Evolutionary conservation across 2,113 vertebrate genomes (phyloP), one percentile per base, ranked within the genome.

Genomic region (Podilymbus podiceps): DNA sequence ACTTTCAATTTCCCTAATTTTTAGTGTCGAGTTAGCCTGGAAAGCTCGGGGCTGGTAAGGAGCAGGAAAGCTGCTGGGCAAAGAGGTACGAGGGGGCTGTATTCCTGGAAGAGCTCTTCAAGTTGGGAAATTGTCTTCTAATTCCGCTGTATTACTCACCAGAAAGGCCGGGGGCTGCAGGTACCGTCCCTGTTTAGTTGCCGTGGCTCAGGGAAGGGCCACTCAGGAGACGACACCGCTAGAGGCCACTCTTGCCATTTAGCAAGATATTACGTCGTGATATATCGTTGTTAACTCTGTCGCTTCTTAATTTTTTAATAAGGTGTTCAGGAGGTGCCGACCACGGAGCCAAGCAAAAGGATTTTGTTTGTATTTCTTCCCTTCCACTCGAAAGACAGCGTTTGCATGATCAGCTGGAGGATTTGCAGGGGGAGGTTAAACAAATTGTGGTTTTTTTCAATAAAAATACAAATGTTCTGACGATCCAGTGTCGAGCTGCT

Each of bases 181-280:
- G 3, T 4, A 5, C 6, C 0, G 2, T 2, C 22, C 5, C 33
- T 2, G 3, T 9, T 30, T 2, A 1, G 2, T 18, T 2, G 46
- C 28, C 6, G 24, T 28, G 3, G 38, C 19, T 3, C 9, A 11
- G 38, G 52, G 59, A 60, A 82, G 53, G 35, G 6, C 2, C 40
- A 0, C 23, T 15, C 30, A 38, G 42, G 42, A 12, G 14, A 42
- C 42, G 16, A 1, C 23, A 38, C 96, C 96, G 35, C 95, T 78
- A 90, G 97, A 95, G 94, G 97, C 38, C 97, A 75, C 87, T 85
- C 63, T 87, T 89, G 96, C 44, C 81, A 85, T 76, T 90, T 19
- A 50, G 58, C 23, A 85, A 53, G 58, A 22, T 9, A 5, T 15
- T 38, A 22, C 4, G 0, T 1, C 18, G 18, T 1, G 6, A 42